phyloP scores from a whole-genome alignment of 37 sponge, comb jelly and placozoan genomes.

The Trichoplax adhaerens region DNA sequence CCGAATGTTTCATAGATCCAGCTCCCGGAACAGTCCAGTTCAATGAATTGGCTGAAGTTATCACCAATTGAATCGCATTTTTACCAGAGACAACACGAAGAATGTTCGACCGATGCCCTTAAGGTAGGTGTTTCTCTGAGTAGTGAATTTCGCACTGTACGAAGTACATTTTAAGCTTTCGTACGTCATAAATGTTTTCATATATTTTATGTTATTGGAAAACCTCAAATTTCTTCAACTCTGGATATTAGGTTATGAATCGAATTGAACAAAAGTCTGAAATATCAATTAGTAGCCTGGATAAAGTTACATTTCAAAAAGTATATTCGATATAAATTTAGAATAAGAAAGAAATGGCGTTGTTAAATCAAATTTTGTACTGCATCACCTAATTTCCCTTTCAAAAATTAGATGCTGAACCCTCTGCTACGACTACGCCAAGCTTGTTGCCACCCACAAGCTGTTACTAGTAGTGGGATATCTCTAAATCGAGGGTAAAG shows the following conservation, averaged over 20 bases:
- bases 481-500: background rate
- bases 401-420: slow-evolving; percentile 25
- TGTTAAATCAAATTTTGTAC: background rate
- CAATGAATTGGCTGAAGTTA: slow-evolving; percentile 52
- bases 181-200: too few species aligned
- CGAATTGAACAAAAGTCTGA: too few species aligned
- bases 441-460: slow-evolving; percentile 63
- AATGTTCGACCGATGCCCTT: slow-evolving; percentile 8
- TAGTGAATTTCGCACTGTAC: too few species aligned
- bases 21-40: slow-evolving; percentile 38
- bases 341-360: too few species aligned
- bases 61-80: slow-evolving; percentile 46
- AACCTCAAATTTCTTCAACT: background rate
- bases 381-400: slow-evolving; percentile 7
- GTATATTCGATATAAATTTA: too few species aligned
- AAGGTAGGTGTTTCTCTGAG: background rate
- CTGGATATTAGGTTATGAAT: background rate
- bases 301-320: too few species aligned
- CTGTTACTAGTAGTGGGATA: slow-evolving; percentile 21
- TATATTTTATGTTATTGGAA: too few species aligned
- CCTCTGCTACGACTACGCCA: slow-evolving; percentile 46
- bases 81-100: slow-evolving; percentile 40
- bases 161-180: too few species aligned
- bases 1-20: slow-evolving; percentile 15
- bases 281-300: too few species aligned